Conservation (phyloP, 2,797 vertebrate genomes). For the Peromyscus attwateri region DNA sequence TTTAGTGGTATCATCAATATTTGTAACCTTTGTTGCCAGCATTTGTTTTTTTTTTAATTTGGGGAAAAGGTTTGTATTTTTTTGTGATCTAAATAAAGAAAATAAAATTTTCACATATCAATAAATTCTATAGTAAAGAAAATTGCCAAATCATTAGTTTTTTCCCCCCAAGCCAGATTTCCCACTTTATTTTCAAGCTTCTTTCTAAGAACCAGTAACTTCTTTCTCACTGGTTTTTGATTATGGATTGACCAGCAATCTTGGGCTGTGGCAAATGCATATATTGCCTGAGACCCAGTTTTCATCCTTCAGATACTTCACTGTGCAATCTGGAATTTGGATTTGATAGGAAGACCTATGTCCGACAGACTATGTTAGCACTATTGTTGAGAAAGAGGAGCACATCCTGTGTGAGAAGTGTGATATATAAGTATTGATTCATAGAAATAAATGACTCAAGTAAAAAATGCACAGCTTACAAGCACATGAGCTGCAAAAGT, state of each 20-base stretch:
- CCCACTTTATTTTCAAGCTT: not conserved
- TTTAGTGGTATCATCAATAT: not conserved
- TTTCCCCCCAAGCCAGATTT: not conserved
- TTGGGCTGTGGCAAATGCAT: not conserved
- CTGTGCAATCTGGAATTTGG: not conserved
- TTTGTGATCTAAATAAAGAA: not conserved
- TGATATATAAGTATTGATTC: not conserved
- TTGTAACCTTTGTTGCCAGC: not conserved
- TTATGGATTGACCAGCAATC: not conserved
- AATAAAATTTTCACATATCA: not conserved
- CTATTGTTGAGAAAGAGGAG: not conserved
- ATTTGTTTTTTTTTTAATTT: not conserved
- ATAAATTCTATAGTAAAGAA: not conserved
- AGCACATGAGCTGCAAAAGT: not conserved
- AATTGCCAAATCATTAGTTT: not conserved
- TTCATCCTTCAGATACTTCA: not conserved
- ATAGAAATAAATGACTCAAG: not conserved
- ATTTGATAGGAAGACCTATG: not conserved
- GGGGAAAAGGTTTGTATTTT: not conserved
- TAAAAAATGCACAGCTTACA: not conserved
- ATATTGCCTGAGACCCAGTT: not conserved
- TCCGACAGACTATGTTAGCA: not conserved
- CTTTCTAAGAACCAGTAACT: not conserved
- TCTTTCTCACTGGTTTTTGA: not conserved
- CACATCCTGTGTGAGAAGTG: not conserved